Base-by-base conservation (phyloP, 1,140 invertebrate genomes). In the Papilio machaon region DNA sequence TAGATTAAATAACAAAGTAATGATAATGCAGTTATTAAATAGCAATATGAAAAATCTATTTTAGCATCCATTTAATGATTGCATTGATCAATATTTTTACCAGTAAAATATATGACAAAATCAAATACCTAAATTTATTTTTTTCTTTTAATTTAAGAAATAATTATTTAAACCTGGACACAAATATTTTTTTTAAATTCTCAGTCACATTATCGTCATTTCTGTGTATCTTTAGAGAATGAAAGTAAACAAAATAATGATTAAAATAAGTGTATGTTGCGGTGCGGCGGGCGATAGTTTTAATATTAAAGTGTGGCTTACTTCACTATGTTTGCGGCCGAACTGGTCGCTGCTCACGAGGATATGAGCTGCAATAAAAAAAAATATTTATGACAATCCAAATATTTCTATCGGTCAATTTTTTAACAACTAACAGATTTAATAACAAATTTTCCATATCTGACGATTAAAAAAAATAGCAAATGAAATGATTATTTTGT, bases 291-390 rank as follows among this genome's bases (percentile, higher is more conserved):
- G 82, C 82, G 86, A 90, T 90, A 93, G 81, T 19, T 89, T 88
- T 91, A 91, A 88, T 82, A 85, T 88, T 90, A 88, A 88, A 87
- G 88, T 90, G 90, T 88, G 82, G 87, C 92, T 92, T 92, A 91
- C 90, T 92, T 86, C 81, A 88, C 89, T 89, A 82, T 86, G 80
- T 83, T 85, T 90, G 89, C 89, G 91, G 91, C 92, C 91, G 91
- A 89, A 81, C 60, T 82, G 84, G 82, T 89, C 90, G 89, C 89
- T 85, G 92, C 92, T 94, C 92, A 94, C 92, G 92, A 94, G 86
- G 92, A 93, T 91, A 93, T 94, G 89, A 93, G 92, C 92, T 94
- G 92, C 6, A 86, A 86, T 11, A 46, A 79, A 85, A 88, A 30
- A 74, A 82, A 3, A 79, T 73, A 80, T 75, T 52, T 52, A 49